Conservation (phyloP, 2,888 invertebrate genomes). For the Chaitophorus viminalis region DNA sequence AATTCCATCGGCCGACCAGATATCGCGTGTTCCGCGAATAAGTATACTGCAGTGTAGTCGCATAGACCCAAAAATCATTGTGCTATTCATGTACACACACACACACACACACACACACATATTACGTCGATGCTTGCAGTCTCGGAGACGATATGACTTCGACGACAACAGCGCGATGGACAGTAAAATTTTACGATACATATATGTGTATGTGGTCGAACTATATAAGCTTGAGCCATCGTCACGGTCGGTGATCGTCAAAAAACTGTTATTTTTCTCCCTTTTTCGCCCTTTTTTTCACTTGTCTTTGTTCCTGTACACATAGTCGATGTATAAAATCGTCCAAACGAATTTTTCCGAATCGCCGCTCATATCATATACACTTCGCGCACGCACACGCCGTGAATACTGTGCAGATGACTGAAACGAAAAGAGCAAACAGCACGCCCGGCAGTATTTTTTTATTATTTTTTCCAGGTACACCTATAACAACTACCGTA, state of each 20-base stretch:
- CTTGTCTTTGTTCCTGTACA: no score
- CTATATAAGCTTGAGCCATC: not conserved
- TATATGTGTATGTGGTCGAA: not conserved
- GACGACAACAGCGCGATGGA: not conserved
- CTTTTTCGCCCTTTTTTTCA: not conserved
- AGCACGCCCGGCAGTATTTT: no score
- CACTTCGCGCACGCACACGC: no score
- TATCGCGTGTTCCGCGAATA: not conserved
- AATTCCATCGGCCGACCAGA: not conserved
- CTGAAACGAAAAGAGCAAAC: no score
- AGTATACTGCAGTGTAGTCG: not conserved
- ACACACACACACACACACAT: no score
- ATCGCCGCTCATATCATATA: not conserved
- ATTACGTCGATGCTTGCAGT: not conserved
- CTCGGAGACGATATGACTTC: not conserved
- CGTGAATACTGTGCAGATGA: no score
- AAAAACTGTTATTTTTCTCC: not conserved
- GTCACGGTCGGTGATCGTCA: not conserved
- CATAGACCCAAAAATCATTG: not conserved
- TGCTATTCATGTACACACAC: not conserved
- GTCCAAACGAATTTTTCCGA: not conserved
- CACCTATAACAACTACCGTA: no score
- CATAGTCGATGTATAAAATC: not conserved
- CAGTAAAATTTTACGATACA: constrained; percentile 49
- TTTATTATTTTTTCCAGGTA: no score